Conservation (phyloP, 2,888 invertebrate species). For the Tridacna crocea region DNA sequence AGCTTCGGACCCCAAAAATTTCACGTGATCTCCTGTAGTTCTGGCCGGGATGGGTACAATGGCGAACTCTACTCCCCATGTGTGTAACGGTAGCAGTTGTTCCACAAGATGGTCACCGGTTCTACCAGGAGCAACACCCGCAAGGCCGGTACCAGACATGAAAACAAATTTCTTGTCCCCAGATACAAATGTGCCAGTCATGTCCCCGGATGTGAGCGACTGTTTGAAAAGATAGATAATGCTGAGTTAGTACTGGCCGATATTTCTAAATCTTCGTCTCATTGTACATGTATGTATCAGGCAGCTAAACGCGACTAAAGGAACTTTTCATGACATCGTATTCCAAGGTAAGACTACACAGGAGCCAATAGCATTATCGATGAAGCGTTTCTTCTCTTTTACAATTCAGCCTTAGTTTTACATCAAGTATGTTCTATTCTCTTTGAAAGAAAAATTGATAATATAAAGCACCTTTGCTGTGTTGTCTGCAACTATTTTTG, state of each 20-base stretch:
- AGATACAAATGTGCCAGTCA: slow-evolving; percentile 71
- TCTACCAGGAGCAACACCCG: slow-evolving; percentile 49
- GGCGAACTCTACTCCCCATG: slow-evolving; percentile 76
- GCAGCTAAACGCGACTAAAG: no score
- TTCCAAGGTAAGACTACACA: no score
- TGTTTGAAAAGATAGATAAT: neutral
- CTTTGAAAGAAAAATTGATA: no score
- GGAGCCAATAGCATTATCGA: no score
- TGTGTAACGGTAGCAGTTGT: slow-evolving; percentile 71
- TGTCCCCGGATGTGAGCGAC: slow-evolving; percentile 63
- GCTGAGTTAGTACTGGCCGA: no score
- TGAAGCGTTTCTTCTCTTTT: no score
- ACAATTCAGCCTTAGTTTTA: no score
- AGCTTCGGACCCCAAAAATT: slow-evolving; percentile 64
- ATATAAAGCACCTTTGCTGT: no score
- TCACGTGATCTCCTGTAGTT: slow-evolving; percentile 70
- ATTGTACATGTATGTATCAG: no score
- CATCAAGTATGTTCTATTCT: no score
- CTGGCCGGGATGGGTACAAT: slow-evolving; percentile 72
- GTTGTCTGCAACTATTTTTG: no score
- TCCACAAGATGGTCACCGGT: slow-evolving; percentile 72
- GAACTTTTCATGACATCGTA: neutral
- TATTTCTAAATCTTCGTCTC: no score
- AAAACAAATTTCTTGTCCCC: slow-evolving; percentile 70
- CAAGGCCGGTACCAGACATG: slow-evolving; percentile 73